Evolutionary conservation across 2,888 invertebrate genomes (phyloP).

Genomic region (Dasypolia templi): DNA sequence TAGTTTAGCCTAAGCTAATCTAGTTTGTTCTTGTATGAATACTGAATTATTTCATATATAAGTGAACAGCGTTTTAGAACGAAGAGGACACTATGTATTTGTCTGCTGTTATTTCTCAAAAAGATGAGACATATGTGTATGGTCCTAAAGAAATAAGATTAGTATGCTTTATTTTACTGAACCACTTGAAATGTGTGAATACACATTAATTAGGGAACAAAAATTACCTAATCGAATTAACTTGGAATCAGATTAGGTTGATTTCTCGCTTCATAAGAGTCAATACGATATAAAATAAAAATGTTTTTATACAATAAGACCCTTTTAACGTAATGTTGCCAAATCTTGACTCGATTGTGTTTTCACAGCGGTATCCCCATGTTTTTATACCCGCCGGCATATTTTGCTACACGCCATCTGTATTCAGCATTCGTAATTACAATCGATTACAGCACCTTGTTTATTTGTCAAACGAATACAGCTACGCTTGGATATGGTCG

Average conservation of each 20-base stretch:
- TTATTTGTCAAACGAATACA: conserved; percentile 58
- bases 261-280: conserved; percentile 15
- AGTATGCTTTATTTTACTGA: background rate
- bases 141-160: background rate
- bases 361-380: conserved; percentile 77
- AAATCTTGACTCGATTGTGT: conserved; percentile 76
- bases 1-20: conserved; percentile 52
- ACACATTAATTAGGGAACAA: background rate
- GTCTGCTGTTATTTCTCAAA: background rate
- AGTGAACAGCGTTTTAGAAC: conserved; percentile 1
- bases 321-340: conserved; percentile 67
- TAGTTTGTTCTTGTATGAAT: conserved; percentile 48
- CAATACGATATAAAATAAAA: conserved; percentile 29
- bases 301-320: conserved; percentile 51
- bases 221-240: background rate
- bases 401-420: conserved; percentile 78
- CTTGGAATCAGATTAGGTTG: background rate
- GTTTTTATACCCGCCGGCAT: conserved; percentile 79
- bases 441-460: conserved; percentile 72
- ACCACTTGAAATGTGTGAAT: background rate
- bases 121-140: background rate
- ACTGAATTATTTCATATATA: conserved; percentile 16
- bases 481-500: conserved; percentile 16
- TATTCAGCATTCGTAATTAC: conserved; percentile 78
- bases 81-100: background rate